phyloP scores from a whole-genome alignment of 2,113 vertebrate species.

The Dicrurus megarhynchus region DNA sequence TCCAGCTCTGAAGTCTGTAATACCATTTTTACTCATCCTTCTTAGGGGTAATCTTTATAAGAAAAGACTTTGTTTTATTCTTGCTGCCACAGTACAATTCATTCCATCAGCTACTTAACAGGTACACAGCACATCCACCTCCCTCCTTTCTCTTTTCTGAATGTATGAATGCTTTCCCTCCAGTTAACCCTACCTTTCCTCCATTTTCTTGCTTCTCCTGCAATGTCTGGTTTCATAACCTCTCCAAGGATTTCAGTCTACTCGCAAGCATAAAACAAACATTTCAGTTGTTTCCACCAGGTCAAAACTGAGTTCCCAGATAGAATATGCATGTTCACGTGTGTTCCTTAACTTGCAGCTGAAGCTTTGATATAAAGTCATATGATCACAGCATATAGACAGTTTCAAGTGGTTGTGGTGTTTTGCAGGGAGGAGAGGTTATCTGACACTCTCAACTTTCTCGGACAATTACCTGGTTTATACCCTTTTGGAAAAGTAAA shows the following conservation, averaged over 20 bases:
- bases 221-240: not conserved
- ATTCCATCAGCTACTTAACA: not conserved
- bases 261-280: not conserved
- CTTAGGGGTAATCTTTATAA: not conserved
- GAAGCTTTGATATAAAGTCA: not conserved
- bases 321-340: accelerated
- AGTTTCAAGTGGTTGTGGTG: not conserved
- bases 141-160: not conserved
- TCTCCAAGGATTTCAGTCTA: not conserved
- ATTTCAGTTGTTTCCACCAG: not conserved
- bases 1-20: not conserved
- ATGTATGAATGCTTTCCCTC: not conserved
- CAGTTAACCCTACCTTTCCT: not conserved
- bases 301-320: not conserved
- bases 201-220: not conserved
- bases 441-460: not conserved
- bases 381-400: accelerated
- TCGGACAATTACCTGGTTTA: not conserved
- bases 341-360: not conserved
- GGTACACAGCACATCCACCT: not conserved
- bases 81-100: not conserved
- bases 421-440: not conserved
- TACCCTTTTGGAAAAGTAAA: not conserved
- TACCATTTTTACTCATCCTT: not conserved
- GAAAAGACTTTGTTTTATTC: not conserved